Base-by-base conservation (phyloP, 1,140 invertebrate genomes). In the Dolichoris vasculosae region DNA sequence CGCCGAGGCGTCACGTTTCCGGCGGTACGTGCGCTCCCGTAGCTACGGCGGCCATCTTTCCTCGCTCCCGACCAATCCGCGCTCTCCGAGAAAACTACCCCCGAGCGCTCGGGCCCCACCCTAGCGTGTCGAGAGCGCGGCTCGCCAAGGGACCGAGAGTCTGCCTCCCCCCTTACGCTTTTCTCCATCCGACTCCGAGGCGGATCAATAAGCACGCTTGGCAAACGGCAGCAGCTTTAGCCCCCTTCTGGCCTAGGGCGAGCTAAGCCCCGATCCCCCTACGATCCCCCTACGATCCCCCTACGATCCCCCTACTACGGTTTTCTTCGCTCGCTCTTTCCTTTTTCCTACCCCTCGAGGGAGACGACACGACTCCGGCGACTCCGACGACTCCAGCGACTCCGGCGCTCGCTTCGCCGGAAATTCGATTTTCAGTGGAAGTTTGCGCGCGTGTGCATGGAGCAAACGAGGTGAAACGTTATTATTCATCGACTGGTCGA, bases 21-120 rank as follows among this genome's bases (percentile, higher is more conserved):
- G 91, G 88, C 91, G 63, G 63, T 40, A 64, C 40, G 75, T 48
- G 75, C 46, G 64, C 59, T 20, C 48, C 55, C 67, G 84, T 48
- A n/a, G 89, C 89, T 88, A 59, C 80, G 90, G 87, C 92, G 87
- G 92, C 93, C 92, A 93, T 93, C 89, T 93, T 93, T 88, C 51
- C 87, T 30, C 46, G 84, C 46, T 78, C 81, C 83, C 87, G 81
- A 82, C 92, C 92, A 93, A 93, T 93, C 88, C 46, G 81, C 67
- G 80, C 32, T 81, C 82, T 88, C 88, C 89, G 88, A 86, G 87
- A 89, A 91, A 90, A 89, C 91, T 89, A 92, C 91, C 91, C 90
- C 87, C 87, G 87, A 76, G 78, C 79, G 11, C 59, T 88, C 85
- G 86, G 64, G 71, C 81, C 85, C 81, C 85, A 83, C 85, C 85